Evolutionary conservation across 2,797 vertebrate species (phyloP), one percentile per base, ranked within the genome.

Genomic region (Sphenodon punctatus): DNA sequence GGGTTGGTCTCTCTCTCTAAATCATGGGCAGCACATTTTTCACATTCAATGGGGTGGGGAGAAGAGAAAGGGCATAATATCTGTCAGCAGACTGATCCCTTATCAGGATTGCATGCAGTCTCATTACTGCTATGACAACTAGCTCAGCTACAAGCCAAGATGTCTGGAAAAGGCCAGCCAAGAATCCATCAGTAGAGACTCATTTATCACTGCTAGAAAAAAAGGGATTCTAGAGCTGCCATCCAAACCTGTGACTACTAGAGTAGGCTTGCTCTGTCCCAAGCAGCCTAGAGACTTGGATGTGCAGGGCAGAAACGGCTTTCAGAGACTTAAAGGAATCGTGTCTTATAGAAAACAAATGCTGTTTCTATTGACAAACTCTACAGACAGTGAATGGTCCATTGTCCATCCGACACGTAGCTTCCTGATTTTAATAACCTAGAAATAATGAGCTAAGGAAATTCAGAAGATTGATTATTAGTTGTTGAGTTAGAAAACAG

Each of bases 91-190:
- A 32, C 22, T 10, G 68, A 70, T 78, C 66, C 66, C 84, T 80
- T 49, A 70, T 36, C 15, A 3, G 65, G 76, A 56, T 81, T 74
- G 8, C 0, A 9, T 59, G 70, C 76, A 85, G 86, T 6, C 59
- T 90, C 80, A 78, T 87, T 81, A 75, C 73, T 73, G 70, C 88
- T 69, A 2, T 65, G 89, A 81, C 89, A 87, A 83, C 88, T 13
- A 51, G 79, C 67, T 71, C 81, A 78, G 85, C 85, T 80, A 67
- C 0, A 0, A 87, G 84, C 70, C 84, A 85, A 85, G n/a, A 30
- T 3, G 75, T 75, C 84, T 49, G 73, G 22, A 8, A 80, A 87
- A 84, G 90, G 86, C 77, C 87, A 90, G 87, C 82, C 84, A 82
- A 74, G 85, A 86, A 71, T 32, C 60, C 69, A 69, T 42, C 75